phyloP scores from a whole-genome alignment of 2,113 vertebrate species.

The Natator depressus region DNA sequence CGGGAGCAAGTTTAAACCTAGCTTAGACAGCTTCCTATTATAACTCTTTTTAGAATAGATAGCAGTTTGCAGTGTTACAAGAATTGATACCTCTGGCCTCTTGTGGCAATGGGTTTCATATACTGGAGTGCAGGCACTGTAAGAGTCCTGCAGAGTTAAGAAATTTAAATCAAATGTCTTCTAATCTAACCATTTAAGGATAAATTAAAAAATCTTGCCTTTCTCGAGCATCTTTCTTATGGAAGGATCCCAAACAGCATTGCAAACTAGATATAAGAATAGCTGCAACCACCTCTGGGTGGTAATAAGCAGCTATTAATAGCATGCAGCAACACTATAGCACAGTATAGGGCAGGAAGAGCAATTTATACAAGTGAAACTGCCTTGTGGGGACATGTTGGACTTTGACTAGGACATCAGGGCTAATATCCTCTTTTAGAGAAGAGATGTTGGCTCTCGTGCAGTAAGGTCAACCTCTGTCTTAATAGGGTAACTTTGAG shows the following conservation, averaged over 20 bases:
- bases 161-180: no score
- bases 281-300: background rate
- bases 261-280: background rate
- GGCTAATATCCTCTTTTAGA: background rate
- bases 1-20: no score
- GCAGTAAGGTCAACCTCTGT: background rate
- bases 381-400: background rate
- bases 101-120: no score
- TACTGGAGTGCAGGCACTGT: no score
- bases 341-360: background rate
- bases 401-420: background rate
- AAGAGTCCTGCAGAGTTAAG: no score
- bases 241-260: background rate
- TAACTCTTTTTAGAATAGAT: no score
- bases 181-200: background rate
- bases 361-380: background rate
- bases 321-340: background rate
- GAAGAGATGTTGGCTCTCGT: background rate
- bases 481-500: background rate
- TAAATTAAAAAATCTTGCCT: background rate
- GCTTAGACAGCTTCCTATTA: no score
- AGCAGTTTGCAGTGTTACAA: no score
- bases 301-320: background rate
- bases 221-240: background rate
- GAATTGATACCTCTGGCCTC: no score